Evolutionary conservation across 2,888 invertebrate genomes (phyloP).

Genomic region (Nymphalis c-album): DNA sequence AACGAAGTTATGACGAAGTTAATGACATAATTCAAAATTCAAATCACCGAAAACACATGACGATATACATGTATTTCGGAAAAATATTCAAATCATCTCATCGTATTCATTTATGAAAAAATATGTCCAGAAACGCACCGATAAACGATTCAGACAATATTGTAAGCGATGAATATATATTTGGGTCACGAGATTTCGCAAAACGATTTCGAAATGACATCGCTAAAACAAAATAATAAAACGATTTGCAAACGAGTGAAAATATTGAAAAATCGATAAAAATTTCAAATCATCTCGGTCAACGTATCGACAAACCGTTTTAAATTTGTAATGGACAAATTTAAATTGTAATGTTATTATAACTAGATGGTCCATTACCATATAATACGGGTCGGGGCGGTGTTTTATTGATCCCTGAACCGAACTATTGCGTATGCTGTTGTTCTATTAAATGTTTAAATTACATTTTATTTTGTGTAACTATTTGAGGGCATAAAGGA

Average conservation of each 20-base stretch:
- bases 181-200: slow-evolving; percentile 19
- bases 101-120: too few species aligned
- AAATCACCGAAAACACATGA: too few species aligned
- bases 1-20: too few species aligned
- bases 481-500: too few species aligned
- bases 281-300: slow-evolving; percentile 48
- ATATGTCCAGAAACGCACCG: background rate
- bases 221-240: slow-evolving; percentile 30
- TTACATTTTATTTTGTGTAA: background rate
- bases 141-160: background rate
- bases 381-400: slow-evolving; percentile 48
- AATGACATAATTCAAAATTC: too few species aligned
- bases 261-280: slow-evolving; percentile 16
- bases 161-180: slow-evolving; percentile 9
- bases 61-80: too few species aligned
- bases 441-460: slow-evolving; percentile 6
- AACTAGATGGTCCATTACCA: slow-evolving; percentile 42
- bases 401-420: slow-evolving; percentile 38
- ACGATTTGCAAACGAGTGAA: slow-evolving; percentile 16
- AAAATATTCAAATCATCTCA: too few species aligned
- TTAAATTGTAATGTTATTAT: slow-evolving; percentile 45
- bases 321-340: slow-evolving; percentile 38
- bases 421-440: background rate
- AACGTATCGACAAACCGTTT: slow-evolving; percentile 42
- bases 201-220: background rate